Evolutionary conservation across 2,113 vertebrate species (phyloP), one percentile per base, ranked within the genome.

Genomic region (Silurus glanis): DNA sequence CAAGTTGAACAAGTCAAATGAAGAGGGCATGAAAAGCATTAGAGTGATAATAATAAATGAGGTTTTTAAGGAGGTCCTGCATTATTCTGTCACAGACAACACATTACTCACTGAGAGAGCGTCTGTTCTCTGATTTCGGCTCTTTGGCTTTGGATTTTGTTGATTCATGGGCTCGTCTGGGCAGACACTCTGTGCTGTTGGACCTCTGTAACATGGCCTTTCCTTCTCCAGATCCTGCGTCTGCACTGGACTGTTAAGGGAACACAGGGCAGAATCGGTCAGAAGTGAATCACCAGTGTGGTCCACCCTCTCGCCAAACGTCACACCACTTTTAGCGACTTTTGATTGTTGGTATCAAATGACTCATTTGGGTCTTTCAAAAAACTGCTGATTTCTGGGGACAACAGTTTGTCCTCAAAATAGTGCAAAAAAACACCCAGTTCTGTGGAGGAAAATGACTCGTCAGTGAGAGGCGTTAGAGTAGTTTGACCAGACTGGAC

Each of bases 51-150:
- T 23, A 72, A 72, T 47, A 8, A 71, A 19, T 21, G 17, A 74
- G 71, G 21, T 14, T 55, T 75, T 23, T 53, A 23, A 51, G 53
- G 5, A 13, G 12, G 49, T 14, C 5, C 58, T 45, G 28, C 25
- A 19, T 3, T 2, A 14, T 62, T 82, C 6, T 55, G 49, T 83
- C 62, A 51, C 17, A 37, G 49, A 71, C 17, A n/a, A 37, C 19
- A 49, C 61, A 28, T 82, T 85, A 93, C 96, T 95, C 94, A 97
- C 96, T 96, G 93, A 97, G 92, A 91, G 96, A 97, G 92, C 94
- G 96, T 92, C 96, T 95, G 92, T 95, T 92, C 86, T 96, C 95
- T 90, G 95, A 92, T 92, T 96, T 97, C 90, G 94, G 89, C 83
- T 97, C 96, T 92, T 96, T 97, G 72, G 86, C 55, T 88, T 88